Conservation (phyloP, 2,888 invertebrate species). For the Oegoconia quadripuncta region DNA sequence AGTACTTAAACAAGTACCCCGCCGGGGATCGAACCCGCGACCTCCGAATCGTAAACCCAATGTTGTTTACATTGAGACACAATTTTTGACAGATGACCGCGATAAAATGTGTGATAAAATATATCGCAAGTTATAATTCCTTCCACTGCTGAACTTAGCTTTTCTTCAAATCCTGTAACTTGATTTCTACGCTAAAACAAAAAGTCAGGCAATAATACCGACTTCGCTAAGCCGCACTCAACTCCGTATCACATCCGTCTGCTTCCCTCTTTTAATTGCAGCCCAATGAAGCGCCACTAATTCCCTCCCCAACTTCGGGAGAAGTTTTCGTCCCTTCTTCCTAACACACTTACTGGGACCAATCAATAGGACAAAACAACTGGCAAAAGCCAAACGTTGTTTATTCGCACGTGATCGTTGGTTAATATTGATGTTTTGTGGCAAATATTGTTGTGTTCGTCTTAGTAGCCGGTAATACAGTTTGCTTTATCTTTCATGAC, state of each 20-base stretch:
- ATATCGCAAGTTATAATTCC: no score
- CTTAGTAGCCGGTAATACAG: no score
- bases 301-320: slow-evolving; percentile 34
- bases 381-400: slow-evolving; percentile 39
- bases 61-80: no score
- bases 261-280: slow-evolving; percentile 68
- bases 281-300: slow-evolving; percentile 70
- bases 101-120: no score
- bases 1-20: no score
- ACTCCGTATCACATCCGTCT: slow-evolving; percentile 45
- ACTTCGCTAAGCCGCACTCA: slow-evolving; percentile 17
- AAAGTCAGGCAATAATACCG: slow-evolving; percentile 19
- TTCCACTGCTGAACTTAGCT: no score
- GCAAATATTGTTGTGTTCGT: slow-evolving; percentile 3
- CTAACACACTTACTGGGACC: slow-evolving; percentile 24
- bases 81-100: no score
- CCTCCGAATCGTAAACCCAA: no score
- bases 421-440: slow-evolving; percentile 22
- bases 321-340: slow-evolving; percentile 11
- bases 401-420: slow-evolving; percentile 30
- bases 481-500: no score
- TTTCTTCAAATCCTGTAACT: no score
- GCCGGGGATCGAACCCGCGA: no score
- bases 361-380: slow-evolving; percentile 54
- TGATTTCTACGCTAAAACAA: no score